Evolutionary conservation across 2,888 invertebrate genomes (phyloP).

Genomic region (Acronicta aceris): DNA sequence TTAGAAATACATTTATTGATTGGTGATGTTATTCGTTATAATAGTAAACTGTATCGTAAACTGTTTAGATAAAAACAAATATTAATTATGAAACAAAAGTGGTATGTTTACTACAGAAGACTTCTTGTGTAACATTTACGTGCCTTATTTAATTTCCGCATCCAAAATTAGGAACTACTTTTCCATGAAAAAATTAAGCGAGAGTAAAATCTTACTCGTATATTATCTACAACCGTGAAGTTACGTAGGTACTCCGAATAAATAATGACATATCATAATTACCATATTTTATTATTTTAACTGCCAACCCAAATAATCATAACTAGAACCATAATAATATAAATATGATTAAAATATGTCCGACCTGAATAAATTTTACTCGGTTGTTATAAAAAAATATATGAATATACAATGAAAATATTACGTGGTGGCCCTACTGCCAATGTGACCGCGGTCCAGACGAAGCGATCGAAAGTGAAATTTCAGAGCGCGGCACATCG

Average conservation of each 20-base stretch:
- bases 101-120: background rate
- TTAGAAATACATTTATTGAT: slow-evolving; percentile 11
- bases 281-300: background rate
- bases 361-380: too few species aligned
- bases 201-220: too few species aligned
- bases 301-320: background rate
- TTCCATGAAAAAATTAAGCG: too few species aligned
- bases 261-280: background rate
- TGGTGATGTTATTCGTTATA: background rate
- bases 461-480: slow-evolving; percentile 66
- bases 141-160: too few species aligned
- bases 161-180: too few species aligned
- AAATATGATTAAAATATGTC: too few species aligned
- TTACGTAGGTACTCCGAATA: background rate
- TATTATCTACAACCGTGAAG: background rate
- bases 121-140: too few species aligned
- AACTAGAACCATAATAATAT: too few species aligned
- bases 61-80: background rate
- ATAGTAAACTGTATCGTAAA: background rate
- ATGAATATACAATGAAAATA: too few species aligned
- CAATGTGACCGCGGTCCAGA: slow-evolving; percentile 42
- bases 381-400: too few species aligned
- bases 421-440: slow-evolving; percentile 33
- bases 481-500: slow-evolving; percentile 55
- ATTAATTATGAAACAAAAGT: background rate